Evolutionary conservation across 1,140 invertebrate species (phyloP).

Genomic region (Zaprionus gabonicus): DNA sequence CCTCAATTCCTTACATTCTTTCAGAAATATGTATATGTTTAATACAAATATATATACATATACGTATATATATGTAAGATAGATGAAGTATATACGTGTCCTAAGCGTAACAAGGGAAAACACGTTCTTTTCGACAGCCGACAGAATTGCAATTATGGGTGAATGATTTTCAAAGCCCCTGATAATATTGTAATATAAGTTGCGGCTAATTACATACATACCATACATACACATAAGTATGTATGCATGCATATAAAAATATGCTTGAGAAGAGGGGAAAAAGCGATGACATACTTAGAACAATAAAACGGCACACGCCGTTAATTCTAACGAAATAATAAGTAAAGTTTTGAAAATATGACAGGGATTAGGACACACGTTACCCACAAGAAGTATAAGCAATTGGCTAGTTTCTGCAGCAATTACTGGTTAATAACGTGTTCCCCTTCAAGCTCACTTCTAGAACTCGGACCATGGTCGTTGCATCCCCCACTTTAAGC

Average conservation of each 20-base stretch:
- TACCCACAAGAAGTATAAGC: background rate
- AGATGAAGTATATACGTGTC: background rate
- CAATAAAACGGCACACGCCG: background rate
- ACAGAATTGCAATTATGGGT: constrained; percentile 49
- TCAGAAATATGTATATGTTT: too few species aligned
- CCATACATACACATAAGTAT: background rate
- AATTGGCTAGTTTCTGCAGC: constrained; percentile 16
- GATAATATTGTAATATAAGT: constrained; percentile 36
- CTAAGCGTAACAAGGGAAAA: background rate
- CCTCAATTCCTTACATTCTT: too few species aligned
- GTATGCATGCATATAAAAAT: background rate
- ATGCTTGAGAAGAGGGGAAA: background rate
- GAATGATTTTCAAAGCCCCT: constrained; percentile 51
- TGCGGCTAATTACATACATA: background rate
- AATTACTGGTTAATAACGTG: constrained; percentile 39
- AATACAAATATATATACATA: too few species aligned
- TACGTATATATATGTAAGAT: background rate
- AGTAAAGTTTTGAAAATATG: constrained; percentile 46
- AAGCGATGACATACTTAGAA: background rate
- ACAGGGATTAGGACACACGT: constrained; percentile 17
- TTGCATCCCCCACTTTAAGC: constrained; percentile 3
- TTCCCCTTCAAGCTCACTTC: constrained; percentile 19
- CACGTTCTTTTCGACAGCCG: constrained; percentile 24
- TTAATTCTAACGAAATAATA: constrained; percentile 6
- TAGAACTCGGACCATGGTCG: constrained; percentile 5